phyloP scores from a whole-genome alignment of 2,888 invertebrate genomes.

The Platycheirus albimanus region DNA sequence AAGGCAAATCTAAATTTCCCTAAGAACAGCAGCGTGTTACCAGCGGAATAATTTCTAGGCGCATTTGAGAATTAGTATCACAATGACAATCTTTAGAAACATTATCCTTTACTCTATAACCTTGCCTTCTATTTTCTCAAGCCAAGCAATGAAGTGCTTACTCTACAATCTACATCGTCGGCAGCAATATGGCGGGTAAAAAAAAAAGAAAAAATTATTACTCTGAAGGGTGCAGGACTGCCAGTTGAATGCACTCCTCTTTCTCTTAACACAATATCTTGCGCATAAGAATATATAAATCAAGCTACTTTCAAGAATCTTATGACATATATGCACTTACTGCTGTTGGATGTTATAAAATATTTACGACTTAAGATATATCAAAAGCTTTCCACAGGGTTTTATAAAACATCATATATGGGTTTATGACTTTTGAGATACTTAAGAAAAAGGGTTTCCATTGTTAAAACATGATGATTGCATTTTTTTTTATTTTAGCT shows the following conservation, averaged over 20 bases:
- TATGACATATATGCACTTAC: slow-evolving; percentile 35
- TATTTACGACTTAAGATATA: slow-evolving; percentile 40
- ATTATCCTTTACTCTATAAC: no score
- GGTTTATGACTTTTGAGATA: slow-evolving; percentile 8
- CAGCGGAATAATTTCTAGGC: no score
- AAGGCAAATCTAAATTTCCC: no score
- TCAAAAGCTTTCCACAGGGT: neutral
- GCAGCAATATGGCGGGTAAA: no score
- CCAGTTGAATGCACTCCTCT: slow-evolving; percentile 7
- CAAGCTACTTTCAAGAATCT: slow-evolving; percentile 25
- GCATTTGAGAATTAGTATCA: no score
- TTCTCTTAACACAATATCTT: neutral
- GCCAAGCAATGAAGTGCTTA: no score
- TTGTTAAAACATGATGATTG: neutral
- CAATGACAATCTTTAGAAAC: no score
- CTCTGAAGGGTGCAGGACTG: neutral
- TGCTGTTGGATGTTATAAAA: slow-evolving; percentile 33
- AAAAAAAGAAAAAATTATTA: neutral
- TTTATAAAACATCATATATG: no score
- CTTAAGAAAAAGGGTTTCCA: neutral
- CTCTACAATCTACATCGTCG: no score
- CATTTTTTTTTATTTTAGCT: neutral
- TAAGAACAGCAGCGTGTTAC: no score
- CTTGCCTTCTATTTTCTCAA: no score
- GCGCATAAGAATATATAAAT: neutral